Percentiles rank a stretch among this genome's conserved stretches.
Conservation (phyloP, 1,140 invertebrate genomes). For the Drosophila sp. region DNA sequence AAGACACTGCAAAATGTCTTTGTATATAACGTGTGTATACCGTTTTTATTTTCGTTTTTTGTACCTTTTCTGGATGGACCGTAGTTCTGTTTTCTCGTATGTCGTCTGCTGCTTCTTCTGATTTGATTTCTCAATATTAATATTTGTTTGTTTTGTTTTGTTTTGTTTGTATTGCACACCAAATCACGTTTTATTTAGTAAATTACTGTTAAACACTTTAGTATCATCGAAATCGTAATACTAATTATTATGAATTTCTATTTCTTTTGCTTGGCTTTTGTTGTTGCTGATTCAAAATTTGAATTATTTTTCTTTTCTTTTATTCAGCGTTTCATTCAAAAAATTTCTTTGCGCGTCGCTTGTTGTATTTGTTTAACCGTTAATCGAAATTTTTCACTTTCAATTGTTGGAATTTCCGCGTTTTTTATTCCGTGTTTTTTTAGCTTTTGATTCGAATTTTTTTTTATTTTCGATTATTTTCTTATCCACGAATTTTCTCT, state of each 20-base stretch:
- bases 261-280: slow-evolving; percentile 11
- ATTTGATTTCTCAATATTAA: slow-evolving; percentile 41
- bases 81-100: slow-evolving; percentile 29
- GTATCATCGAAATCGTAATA: slow-evolving; percentile 42
- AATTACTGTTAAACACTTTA: slow-evolving; percentile 70
- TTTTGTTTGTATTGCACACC: slow-evolving; percentile 46
- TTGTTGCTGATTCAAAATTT: slow-evolving; percentile 23
- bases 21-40: slow-evolving; percentile 47
- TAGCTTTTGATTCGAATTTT: slow-evolving; percentile 56
- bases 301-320: slow-evolving; percentile 34
- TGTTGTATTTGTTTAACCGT: slow-evolving; percentile 72
- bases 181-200: slow-evolving; percentile 56
- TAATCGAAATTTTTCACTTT: slow-evolving; percentile 69
- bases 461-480: not conserved
- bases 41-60: slow-evolving; percentile 29
- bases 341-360: slow-evolving; percentile 50
- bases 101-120: not conserved
- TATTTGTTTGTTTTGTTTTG: not conserved
- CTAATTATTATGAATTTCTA: slow-evolving; percentile 41
- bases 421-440: slow-evolving; percentile 33
- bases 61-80: slow-evolving; percentile 51
- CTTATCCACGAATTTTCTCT: slow-evolving; percentile 43
- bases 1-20: slow-evolving; percentile 12
- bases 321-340: slow-evolving; percentile 62
- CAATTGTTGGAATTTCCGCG: slow-evolving; percentile 48